Conservation (phyloP, 1,140 invertebrate genomes). For the Heliconius hermathena region DNA sequence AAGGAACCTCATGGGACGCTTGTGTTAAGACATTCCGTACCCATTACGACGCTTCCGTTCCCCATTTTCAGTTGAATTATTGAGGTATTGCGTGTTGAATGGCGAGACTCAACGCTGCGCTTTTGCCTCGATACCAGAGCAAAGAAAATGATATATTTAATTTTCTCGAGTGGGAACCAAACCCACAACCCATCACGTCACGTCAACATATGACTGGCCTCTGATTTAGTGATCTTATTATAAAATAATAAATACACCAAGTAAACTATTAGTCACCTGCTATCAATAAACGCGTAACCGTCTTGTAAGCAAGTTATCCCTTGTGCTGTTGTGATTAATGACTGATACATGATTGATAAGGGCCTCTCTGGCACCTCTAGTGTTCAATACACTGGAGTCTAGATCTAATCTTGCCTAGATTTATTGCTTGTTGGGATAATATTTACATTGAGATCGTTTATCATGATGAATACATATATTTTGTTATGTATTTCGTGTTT, state of each 20-base stretch:
- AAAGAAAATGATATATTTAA: no score
- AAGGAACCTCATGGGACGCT: no score
- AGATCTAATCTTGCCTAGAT: background rate
- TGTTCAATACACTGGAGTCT: background rate
- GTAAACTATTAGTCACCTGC: background rate
- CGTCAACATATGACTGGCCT: no score
- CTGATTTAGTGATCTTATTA: no score
- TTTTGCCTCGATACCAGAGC: no score
- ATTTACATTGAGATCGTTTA: background rate
- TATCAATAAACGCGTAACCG: background rate
- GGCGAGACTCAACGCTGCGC: no score
- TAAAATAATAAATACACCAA: background rate
- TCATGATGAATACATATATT: background rate
- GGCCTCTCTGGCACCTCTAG: background rate
- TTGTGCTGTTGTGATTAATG: background rate
- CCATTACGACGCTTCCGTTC: no score
- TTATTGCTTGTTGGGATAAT: background rate
- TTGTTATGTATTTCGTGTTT: background rate
- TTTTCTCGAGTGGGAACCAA: no score
- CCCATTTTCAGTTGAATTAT: no score
- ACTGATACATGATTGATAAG: conserved; percentile 2
- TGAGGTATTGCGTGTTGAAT: no score
- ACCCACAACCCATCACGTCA: no score
- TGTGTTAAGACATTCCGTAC: no score
- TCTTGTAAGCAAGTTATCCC: background rate